Conservation (phyloP, 2,888 invertebrate genomes). For the Ennomos fuscantarius region DNA sequence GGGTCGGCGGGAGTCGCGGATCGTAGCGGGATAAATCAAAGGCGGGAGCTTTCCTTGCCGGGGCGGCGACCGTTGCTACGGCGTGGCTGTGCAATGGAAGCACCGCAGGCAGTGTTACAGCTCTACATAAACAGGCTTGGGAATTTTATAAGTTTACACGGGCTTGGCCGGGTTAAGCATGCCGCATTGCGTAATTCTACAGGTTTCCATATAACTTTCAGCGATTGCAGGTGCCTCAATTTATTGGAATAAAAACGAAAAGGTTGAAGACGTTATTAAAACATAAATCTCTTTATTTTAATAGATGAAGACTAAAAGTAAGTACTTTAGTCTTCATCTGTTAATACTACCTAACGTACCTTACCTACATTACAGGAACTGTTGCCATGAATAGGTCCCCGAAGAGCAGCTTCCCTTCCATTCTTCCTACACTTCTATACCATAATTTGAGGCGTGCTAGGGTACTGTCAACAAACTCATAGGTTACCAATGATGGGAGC, state of each 20-base stretch:
- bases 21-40: slow-evolving; percentile 59
- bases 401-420: too few species aligned
- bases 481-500: slow-evolving; percentile 39
- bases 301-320: too few species aligned
- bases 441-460: slow-evolving; percentile 5
- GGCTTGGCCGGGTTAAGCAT: neutral
- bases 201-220: too few species aligned
- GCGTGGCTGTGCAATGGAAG: slow-evolving; percentile 65
- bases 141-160: neutral
- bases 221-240: too few species aligned
- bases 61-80: slow-evolving; percentile 72
- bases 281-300: neutral
- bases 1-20: slow-evolving; percentile 27
- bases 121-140: neutral
- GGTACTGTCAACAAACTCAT: slow-evolving; percentile 10
- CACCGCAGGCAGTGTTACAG: slow-evolving; percentile 3
- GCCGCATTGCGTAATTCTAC: neutral
- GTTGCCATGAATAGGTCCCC: too few species aligned
- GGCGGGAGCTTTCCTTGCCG: slow-evolving; percentile 58
- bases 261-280: too few species aligned
- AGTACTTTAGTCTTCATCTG: too few species aligned
- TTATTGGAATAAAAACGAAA: too few species aligned
- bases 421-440: neutral
- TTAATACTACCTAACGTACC: too few species aligned
- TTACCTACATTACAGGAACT: too few species aligned